A percentile compares a stretch with the other conserved stretches of the same genome.
These are phyloP conservation scores for Phalacrocorax brasilianus DNA, from an alignment of 2,113 vertebrate species.

Conservation along the genomic window DNA sequence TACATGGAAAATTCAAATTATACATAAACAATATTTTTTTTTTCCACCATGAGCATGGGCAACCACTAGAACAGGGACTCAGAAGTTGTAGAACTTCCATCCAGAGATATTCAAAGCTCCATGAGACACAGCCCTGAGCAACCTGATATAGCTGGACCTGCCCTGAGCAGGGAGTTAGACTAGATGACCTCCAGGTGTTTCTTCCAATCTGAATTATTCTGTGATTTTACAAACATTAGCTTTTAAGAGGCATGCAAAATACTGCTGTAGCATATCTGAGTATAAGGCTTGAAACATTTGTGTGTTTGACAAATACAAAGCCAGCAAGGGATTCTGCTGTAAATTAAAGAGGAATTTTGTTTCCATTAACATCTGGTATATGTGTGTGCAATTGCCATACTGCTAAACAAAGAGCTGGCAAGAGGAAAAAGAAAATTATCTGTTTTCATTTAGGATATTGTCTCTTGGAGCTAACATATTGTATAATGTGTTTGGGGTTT, in stretches of 20 bases:
- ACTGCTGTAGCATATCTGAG: neutral
- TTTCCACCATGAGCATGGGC: neutral
- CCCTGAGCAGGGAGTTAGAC: neutral
- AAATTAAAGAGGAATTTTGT: slow-evolving; percentile 45
- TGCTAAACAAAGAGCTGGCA: slow-evolving; percentile 60
- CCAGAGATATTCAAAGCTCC: neutral
- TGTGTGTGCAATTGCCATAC: neutral
- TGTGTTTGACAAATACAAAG: slow-evolving; percentile 14
- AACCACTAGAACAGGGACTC: neutral
- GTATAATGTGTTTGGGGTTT: slow-evolving; percentile 31
- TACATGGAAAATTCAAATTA: neutral
- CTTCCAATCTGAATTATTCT: neutral
- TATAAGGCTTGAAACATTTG: neutral
- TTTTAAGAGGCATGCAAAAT: neutral
- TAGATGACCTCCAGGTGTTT: neutral
- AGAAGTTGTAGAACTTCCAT: neutral
- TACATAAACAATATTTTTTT: neutral
- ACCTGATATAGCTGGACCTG: neutral
- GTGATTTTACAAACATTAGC: neutral
- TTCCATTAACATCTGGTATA: slow-evolving; percentile 49
- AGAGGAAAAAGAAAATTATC: slow-evolving; percentile 43
- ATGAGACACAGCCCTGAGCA: neutral
- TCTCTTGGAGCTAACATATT: slow-evolving; percentile 30
- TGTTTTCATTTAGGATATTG: slow-evolving; percentile 65
- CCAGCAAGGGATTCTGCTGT: slow-evolving; percentile 23